Evolutionary conservation across 2,888 invertebrate species (phyloP).

Genomic region (Sthenelais limicola): DNA sequence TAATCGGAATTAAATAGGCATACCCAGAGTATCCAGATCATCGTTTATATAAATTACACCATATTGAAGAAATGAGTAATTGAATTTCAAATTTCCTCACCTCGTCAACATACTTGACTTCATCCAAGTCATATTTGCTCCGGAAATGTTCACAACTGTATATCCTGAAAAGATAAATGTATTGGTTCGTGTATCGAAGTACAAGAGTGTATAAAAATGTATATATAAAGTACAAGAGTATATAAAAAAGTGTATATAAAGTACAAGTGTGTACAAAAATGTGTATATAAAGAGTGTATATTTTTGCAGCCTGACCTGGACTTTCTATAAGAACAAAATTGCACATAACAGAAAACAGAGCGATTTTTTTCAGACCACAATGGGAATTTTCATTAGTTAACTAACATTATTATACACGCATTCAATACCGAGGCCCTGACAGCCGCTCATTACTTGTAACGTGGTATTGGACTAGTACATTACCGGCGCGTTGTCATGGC

Average conservation of each 20-base stretch:
- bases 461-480: too few species aligned
- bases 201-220: constrained; percentile 3
- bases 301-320: too few species aligned
- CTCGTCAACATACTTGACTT: constrained; percentile 85
- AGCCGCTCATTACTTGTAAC: too few species aligned
- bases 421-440: too few species aligned
- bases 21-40: background rate
- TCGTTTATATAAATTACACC: background rate
- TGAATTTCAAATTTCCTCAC: constrained; percentile 72
- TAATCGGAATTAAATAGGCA: too few species aligned
- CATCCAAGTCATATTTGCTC: constrained; percentile 86
- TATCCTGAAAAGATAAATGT: constrained; percentile 72
- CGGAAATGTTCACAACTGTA: constrained; percentile 82
- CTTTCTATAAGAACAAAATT: too few species aligned
- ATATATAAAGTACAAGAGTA: constrained; percentile 12
- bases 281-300: too few species aligned
- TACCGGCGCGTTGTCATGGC: too few species aligned
- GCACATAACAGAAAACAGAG: too few species aligned
- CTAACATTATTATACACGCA: too few species aligned
- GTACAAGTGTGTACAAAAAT: background rate
- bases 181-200: background rate
- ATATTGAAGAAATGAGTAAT: background rate
- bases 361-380: too few species aligned
- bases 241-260: background rate
- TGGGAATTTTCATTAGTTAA: too few species aligned